Evolutionary conservation across 2,888 invertebrate species (phyloP).

Genomic region (Pristionchus fissidentatus): DNA sequence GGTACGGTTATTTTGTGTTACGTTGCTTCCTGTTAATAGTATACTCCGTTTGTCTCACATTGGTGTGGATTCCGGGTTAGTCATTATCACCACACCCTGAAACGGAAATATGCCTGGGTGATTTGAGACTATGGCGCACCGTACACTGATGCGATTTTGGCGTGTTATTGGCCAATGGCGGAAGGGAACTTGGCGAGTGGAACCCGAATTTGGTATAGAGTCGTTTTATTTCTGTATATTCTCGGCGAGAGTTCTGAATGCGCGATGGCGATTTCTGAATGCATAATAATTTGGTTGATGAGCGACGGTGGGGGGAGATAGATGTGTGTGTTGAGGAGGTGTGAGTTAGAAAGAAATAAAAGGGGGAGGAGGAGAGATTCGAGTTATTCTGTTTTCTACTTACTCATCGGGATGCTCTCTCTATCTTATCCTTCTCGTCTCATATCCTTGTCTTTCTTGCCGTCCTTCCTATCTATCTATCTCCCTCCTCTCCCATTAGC

Average conservation of each 20-base stretch:
- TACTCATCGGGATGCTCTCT: neutral
- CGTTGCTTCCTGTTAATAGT: too few relatives aligned
- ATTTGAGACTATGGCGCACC: too few relatives aligned
- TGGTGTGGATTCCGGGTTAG: too few relatives aligned
- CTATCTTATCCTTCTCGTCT: neutral
- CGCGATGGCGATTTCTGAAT: neutral
- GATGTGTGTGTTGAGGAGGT: neutral
- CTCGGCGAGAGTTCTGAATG: neutral
- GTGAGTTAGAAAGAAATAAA: neutral
- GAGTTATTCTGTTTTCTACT: neutral
- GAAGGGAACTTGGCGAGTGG: too few relatives aligned
- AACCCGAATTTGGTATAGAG: too few relatives aligned
- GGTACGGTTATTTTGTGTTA: slow-evolving; percentile 78
- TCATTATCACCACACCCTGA: too few relatives aligned
- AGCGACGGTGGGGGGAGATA: neutral
- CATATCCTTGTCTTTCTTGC: neutral
- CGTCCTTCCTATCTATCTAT: neutral
- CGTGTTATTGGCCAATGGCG: too few relatives aligned
- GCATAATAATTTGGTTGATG: neutral
- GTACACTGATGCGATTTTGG: too few relatives aligned
- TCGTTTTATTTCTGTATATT: neutral
- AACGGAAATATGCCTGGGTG: too few relatives aligned
- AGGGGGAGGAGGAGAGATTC: neutral
- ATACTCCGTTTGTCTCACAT: too few relatives aligned
- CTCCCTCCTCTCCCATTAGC: slow-evolving; percentile 28